Evolutionary conservation across 2,888 invertebrate species (phyloP), one percentile per base, ranked within the genome.

Genomic region (Phyllotreta striolata): DNA sequence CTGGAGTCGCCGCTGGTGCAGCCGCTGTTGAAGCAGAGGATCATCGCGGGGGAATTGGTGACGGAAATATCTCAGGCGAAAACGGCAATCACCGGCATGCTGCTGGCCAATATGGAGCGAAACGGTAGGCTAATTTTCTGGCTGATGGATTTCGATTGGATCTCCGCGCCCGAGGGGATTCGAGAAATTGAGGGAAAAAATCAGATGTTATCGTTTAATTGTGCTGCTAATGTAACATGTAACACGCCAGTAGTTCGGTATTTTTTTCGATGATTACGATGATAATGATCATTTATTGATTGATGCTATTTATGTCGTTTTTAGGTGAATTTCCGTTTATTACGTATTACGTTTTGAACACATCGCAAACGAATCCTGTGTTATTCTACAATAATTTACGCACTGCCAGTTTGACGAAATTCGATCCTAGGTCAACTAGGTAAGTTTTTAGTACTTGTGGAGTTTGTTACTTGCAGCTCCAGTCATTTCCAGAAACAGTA

Each of bases 281-380:
- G 24, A 24, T 24, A 24, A 24, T 7, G n/a, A 44, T 14, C 7
- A 44, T 13, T 44, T 8, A 14, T 14, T 44, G 13, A 43, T 43
- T 43, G 3, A 10, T 12, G 1, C 43, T 43, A 43, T 43, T 43
- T 24, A 24, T 24, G 4, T 24, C 2, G 24, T 66, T 82, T 83
- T 7, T 80, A 91, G 94, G 93, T 40, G 94, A 95, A 78, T 95
- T 95, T 78, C 95, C 95, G 9, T 94, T 95, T 83, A 95, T 95
- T 84, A 88, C 93, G 9, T 93, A 94, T 80, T 95, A 94, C 83
- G 88, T 95, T 76, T 91, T 95, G 82, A 95, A 95, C 80, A 93
- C 93, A 62, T 88, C 89, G 68, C 92, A 91, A 83, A 91, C 91
- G 55, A 94, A 95, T 82, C 93, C 93, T 58, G 85, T 91, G 73